phyloP scores from a whole-genome alignment of 2,113 vertebrate species.

The Rallus limicola region DNA sequence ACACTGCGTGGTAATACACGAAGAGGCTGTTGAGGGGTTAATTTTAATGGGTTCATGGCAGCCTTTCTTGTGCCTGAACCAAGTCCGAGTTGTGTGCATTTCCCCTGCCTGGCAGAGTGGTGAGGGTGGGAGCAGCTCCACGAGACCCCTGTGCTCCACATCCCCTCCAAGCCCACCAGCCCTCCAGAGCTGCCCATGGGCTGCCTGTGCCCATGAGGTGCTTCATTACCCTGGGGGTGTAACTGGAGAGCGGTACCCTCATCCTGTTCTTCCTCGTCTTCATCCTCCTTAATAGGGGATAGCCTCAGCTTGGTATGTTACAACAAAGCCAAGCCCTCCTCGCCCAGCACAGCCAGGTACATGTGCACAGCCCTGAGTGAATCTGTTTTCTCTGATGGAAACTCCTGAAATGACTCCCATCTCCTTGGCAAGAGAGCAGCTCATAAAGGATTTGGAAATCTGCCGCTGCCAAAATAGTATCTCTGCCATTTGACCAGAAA shows the following conservation, averaged over 20 bases:
- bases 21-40: background rate
- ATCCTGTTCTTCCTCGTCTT: background rate
- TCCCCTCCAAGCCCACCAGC: background rate
- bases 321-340: background rate
- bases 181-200: background rate
- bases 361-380: background rate
- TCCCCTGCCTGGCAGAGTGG: background rate
- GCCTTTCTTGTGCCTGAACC: background rate
- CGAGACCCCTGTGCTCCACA: background rate
- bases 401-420: background rate
- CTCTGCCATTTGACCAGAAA: conserved; percentile 30
- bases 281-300: accelerated
- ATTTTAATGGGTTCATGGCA: background rate
- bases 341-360: accelerated
- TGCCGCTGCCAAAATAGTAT: background rate
- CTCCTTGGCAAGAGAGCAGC: background rate
- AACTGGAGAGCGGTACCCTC: no score
- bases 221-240: background rate
- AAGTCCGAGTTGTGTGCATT: background rate
- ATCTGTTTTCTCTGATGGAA: background rate
- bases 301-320: background rate
- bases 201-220: background rate
- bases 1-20: background rate
- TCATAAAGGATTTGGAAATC: background rate
- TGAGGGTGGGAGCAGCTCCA: background rate